Percentiles rank a stretch among this genome's conserved stretches.
phyloP scores from a whole-genome alignment of 2,797 vertebrate genomes.

The Hydrocynus forskahlii region DNA sequence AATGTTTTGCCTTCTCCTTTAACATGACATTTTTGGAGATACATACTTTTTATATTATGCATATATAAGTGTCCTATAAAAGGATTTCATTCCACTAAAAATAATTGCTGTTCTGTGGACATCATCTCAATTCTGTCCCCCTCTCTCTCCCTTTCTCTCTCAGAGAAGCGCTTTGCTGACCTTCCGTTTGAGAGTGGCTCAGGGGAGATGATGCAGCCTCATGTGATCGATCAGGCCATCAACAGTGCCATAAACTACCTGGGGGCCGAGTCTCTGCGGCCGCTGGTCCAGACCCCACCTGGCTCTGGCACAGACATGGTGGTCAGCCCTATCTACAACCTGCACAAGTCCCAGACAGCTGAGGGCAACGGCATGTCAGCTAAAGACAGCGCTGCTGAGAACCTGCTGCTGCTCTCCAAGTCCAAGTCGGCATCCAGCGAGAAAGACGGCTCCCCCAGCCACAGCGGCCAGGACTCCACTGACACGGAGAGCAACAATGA shows the following conservation, averaged over 20 bases:
- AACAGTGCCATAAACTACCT: slow-evolving; percentile 98
- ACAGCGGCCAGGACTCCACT: slow-evolving; percentile 96
- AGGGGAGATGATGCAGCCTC: slow-evolving; percentile 91
- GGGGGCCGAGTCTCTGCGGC: slow-evolving; percentile 94
- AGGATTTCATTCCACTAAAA: not conserved
- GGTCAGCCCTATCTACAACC: slow-evolving; percentile 85
- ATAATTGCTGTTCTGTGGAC: not conserved
- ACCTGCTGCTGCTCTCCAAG: slow-evolving; percentile 94
- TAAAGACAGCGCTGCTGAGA: slow-evolving; percentile 94
- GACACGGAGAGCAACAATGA: slow-evolving; percentile 96
- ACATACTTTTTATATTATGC: slow-evolving; percentile 2
- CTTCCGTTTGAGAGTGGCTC: slow-evolving; percentile 85
- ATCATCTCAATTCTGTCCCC: not conserved
- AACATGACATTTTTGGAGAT: not conserved
- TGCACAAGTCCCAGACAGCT: slow-evolving; percentile 81
- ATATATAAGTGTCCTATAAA: not conserved
- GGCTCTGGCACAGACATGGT: slow-evolving; percentile 83
- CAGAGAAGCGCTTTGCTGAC: slow-evolving; percentile 92
- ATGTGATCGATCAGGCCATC: slow-evolving; percentile 98
- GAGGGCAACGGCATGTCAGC: slow-evolving; percentile 77
- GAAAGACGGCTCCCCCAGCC: slow-evolving; percentile 92
- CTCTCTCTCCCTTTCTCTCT: slow-evolving; percentile 53
- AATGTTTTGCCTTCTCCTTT: no score
- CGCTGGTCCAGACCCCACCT: slow-evolving; percentile 92
- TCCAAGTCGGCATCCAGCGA: slow-evolving; percentile 92